Conservation (phyloP, 2,113 vertebrate genomes). For the Ploceus nigricollis region DNA sequence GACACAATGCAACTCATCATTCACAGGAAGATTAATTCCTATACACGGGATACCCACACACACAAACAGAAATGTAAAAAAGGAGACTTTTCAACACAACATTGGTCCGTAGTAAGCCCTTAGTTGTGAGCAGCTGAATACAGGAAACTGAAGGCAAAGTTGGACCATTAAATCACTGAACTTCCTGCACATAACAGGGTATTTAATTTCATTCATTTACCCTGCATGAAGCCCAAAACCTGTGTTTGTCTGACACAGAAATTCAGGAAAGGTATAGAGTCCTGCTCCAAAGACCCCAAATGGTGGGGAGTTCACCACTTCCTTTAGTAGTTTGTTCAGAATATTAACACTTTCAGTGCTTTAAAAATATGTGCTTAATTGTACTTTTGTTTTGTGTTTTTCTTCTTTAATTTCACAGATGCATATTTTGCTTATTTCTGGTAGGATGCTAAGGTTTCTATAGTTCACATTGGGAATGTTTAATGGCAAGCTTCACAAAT, state of each 20-base stretch:
- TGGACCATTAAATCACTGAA: conserved; percentile 13
- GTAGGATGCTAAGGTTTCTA: neutral
- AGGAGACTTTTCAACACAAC: neutral
- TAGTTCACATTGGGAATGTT: neutral
- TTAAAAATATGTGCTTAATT: neutral
- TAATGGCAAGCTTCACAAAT: neutral
- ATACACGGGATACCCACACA: fast-evolving
- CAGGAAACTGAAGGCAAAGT: neutral
- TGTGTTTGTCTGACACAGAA: neutral
- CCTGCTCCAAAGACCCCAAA: neutral
- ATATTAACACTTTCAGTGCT: neutral
- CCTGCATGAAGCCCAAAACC: neutral
- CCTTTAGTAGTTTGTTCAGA: neutral
- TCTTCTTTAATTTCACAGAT: neutral
- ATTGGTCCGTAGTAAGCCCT: neutral
- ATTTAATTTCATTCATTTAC: conserved; percentile 7
- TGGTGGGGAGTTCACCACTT: neutral
- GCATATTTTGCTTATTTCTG: neutral
- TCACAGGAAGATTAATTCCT: neutral
- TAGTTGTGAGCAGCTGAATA: neutral
- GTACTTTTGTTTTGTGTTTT: neutral
- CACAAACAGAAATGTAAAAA: neutral
- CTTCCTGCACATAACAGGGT: conserved; percentile 7
- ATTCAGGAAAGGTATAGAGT: neutral
- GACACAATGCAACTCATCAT: neutral